These are phyloP conservation scores for Camelus bactrianus DNA, from an alignment of 2,113 vertebrate genomes.

Conservation along the genomic window DNA sequence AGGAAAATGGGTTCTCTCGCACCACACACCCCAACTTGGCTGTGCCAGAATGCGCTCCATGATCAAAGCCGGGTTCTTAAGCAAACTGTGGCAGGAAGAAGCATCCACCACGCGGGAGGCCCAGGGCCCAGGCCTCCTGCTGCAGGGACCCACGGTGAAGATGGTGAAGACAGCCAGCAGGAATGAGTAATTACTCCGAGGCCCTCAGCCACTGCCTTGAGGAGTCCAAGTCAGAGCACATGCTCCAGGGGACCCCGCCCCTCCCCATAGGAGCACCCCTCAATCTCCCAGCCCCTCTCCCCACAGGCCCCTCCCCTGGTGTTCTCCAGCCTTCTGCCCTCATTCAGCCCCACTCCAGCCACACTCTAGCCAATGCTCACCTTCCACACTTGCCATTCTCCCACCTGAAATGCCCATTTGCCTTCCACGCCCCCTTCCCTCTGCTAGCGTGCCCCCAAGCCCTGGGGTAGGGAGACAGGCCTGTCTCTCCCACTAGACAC, in stretches of 20 bases:
- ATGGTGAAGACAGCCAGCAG: accelerated
- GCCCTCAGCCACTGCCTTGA: neutral
- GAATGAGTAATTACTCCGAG: accelerated
- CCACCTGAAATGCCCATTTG: neutral
- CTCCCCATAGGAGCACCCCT: neutral
- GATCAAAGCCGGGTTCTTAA: neutral
- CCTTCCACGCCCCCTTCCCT: neutral
- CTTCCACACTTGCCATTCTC: neutral
- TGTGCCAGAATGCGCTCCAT: neutral
- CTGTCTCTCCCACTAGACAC: neutral
- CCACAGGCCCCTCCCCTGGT: neutral
- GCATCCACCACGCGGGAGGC: neutral
- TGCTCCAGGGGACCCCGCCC: neutral
- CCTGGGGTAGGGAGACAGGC: neutral
- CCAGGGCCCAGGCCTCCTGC: neutral
- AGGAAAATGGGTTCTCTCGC: neutral
- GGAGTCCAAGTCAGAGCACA: neutral
- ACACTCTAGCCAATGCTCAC: too few relatives aligned
- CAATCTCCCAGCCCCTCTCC: too few relatives aligned
- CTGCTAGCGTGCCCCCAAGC: accelerated
- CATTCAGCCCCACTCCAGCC: neutral
- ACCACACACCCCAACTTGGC: neutral
- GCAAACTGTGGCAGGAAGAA: neutral
- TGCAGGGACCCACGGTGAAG: accelerated
- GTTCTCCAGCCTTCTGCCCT: neutral